phyloP scores from a whole-genome alignment of 2,888 invertebrate genomes.

The Apodemia mormo region DNA sequence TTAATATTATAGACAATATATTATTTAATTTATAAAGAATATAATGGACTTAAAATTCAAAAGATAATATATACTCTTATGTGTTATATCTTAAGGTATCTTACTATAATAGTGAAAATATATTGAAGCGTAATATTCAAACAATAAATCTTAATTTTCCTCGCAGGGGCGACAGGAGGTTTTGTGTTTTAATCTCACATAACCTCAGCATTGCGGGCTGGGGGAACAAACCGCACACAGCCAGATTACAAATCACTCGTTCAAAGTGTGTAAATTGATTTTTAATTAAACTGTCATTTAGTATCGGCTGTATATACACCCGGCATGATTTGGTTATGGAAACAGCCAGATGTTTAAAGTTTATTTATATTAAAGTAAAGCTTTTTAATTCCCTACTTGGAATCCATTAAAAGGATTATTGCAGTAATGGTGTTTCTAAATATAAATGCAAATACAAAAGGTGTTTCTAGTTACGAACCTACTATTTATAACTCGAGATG shows the following conservation, averaged over 20 bases:
- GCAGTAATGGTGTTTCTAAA: no score
- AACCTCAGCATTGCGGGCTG: conserved; percentile 7
- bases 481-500: no score
- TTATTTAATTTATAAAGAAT: no score
- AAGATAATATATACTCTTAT: no score
- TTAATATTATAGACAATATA: no score
- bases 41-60: no score
- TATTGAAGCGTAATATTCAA: neutral
- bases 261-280: conserved; percentile 12
- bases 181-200: conserved; percentile 9
- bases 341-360: neutral
- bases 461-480: neutral
- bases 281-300: conserved; percentile 11
- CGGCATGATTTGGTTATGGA: neutral
- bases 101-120: no score
- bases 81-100: no score
- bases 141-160: neutral
- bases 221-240: conserved; percentile 3
- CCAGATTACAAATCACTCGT: conserved; percentile 12
- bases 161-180: neutral
- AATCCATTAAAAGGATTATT: no score
- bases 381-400: no score
- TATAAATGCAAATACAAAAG: neutral
- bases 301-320: neutral
- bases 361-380: neutral